Conservation (phyloP, 2,888 invertebrate species). For the Willowsia nigromaculata region DNA sequence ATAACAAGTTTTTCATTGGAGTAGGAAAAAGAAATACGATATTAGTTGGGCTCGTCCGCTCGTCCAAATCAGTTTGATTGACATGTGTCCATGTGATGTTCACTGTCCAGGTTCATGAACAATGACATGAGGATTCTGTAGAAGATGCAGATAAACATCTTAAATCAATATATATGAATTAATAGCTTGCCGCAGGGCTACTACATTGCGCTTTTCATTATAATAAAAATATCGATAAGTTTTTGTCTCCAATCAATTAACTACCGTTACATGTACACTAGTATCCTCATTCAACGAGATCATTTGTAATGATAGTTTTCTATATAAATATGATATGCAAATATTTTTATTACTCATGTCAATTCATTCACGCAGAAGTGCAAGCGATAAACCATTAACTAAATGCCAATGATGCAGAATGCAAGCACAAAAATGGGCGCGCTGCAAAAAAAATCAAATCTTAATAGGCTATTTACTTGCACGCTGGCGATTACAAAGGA, state of each 20-base stretch:
- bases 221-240: constrained; percentile 3
- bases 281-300: neutral
- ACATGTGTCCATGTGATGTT: neutral
- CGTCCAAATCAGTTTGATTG: neutral
- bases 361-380: neutral
- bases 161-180: neutral
- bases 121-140: neutral
- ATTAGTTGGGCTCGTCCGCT: neutral
- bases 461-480: neutral
- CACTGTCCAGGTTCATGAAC: constrained; percentile 14
- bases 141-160: constrained; percentile 19
- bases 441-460: neutral
- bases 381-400: neutral
- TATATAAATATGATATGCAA: constrained; percentile 41
- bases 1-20: neutral
- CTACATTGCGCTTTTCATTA: neutral
- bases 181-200: neutral
- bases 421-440: neutral
- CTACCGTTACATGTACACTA: neutral
- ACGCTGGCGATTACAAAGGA: neutral
- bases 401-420: constrained; percentile 21
- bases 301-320: neutral
- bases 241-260: constrained; percentile 9
- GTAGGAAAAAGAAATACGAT: neutral
- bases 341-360: constrained; percentile 17